Base-by-base conservation (phyloP, 2,797 vertebrate species). In the Cryptoprocta ferox region DNA sequence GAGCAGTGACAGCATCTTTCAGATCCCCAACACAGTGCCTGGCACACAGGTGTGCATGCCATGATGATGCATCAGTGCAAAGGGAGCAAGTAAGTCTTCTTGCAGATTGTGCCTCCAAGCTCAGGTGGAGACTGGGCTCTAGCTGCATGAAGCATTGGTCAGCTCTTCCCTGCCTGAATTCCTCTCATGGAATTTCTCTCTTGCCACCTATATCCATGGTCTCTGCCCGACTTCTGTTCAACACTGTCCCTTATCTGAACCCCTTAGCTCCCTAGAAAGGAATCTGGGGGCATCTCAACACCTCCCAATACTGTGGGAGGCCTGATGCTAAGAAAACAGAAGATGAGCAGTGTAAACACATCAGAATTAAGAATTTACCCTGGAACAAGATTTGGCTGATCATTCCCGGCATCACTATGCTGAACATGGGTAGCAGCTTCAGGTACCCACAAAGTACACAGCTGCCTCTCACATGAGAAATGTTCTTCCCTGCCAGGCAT, bases 381-480 rank as follows among this genome's bases (percentile, higher is more conserved):
- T 88, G 19, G 80, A 99, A 99, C 56, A 99, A 97, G 96, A 99
- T 98, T 4, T 99, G 98, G 98, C 99, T 99, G 98, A 99, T 99
- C 99, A 99, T 99, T 4, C 99, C 99, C 0, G 99, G 99, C 97
- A 99, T 99, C 94, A 99, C 99, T 95, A 99, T 99, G 85, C 99
- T 98, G 96, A 99, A 99, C 99, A 99, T 99, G 63, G 99, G 99
- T 92, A 99, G 94, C 65, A 99, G 98, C 97, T 99, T 99, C 95
- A 99, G 98, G 98, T 99, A 99, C 3, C 99, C 99, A 53, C 99
- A 99, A 61, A 99, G 1, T 97, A 99, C 91, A 65, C 99, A 99
- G 37, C 99, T 99, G 0, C 97, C 99, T 97, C 99, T 99, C 66
- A 99, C 99, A 0, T 99, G 99, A 59, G 99, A 99, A 97, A 99